Base-by-base conservation (phyloP, 2,797 vertebrate genomes). In the Crocodylus rhombifer region DNA sequence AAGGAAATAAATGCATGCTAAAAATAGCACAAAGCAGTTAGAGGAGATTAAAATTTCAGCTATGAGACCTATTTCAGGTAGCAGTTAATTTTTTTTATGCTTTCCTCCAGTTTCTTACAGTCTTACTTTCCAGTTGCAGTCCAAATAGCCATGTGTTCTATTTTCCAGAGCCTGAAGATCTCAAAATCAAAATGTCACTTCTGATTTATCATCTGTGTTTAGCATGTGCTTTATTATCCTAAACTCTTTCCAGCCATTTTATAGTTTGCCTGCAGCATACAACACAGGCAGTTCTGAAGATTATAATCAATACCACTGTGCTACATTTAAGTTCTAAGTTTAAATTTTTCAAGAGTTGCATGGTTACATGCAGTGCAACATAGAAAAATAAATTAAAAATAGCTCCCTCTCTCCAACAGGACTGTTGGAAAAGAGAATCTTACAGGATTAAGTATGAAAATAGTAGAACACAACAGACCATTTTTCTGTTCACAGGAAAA, bases 111-210 rank as follows among this genome's bases (percentile, higher is more conserved):
- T 85, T 88, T 92, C 90, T 87, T 91, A 3, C 1, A 91, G 60
- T 62, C 62, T 67, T 55, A 86, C 84, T 95, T 96, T 91, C 84
- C 88, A 96, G 64, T 73, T 90, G 77, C 84, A 82, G 57, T 36
- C 57, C 84, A 94, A 95, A 86, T 81, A 36, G 36, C 65, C 80
- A 81, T 78, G 82, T 62, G 85, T 62, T 87, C 14, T 61, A 20
- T 83, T 95, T 88, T 79, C 51, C 82, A 94, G 84, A 92, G 67
- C n/a, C 77, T 84, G 80, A 89, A 95, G 69, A 92, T 96, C 95
- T 97, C 18, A 75, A 16, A 23, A 90, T 90, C 93, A 92, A 97
- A 96, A 91, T 58, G 78, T 93, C 77, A 88, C 69, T 97, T 95
- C 83, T 86, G 89, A 96, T 95, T 97, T 96, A 95, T 84, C 86